Base-by-base conservation (phyloP, 2,113 vertebrate species). In the Lucifuga dentata region DNA sequence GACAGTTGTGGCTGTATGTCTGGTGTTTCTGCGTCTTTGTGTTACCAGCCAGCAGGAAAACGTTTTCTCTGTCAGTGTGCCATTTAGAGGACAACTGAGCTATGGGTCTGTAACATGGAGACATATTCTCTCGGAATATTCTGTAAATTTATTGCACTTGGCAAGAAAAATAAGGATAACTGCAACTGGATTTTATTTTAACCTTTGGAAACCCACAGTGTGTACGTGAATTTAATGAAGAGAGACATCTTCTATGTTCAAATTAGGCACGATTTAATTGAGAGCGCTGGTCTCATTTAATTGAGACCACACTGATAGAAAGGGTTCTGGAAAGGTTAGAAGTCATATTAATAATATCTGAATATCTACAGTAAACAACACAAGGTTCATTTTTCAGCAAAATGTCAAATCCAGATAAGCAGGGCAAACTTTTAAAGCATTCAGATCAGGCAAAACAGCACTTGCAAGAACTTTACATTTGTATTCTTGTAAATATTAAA, bases 1-100 rank as follows among this genome's bases (percentile, higher is more conserved):
- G 63, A 75, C 81, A 75, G 62, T 56, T 43, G 74, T 76, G 71
- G 62, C 69, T 75, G 56, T 44, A 63, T 4, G 65, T 67, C 45
- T 64, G 61, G 39, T 46, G 35, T 66, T 77, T 63, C 67, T 49
- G 35, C 49, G 76, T 62, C 51, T 36, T 62, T 85, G 74, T 74
- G 23, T 70, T 56, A 21, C 41, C 57, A 64, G 67, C 55, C 57
- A 64, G 64, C 55, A 64, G 66, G 68, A 53, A 73, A 55, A n/a
- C 29, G 33, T 49, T n/a, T 20, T 49, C 16, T 16, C 8, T 50
- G 73, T 60, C 71, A 65, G 46, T 24, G 21, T 66, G 57, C 35
- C 33, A 56, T 40, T 58, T 51, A 24, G 20, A 19, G 46, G 32
- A 40, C 44, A 57, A n/a, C 58, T 67, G 2, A 13, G 55, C n/a